Evolutionary conservation across 2,113 vertebrate species (phyloP).

Genomic region (Pelecanus crispus): DNA sequence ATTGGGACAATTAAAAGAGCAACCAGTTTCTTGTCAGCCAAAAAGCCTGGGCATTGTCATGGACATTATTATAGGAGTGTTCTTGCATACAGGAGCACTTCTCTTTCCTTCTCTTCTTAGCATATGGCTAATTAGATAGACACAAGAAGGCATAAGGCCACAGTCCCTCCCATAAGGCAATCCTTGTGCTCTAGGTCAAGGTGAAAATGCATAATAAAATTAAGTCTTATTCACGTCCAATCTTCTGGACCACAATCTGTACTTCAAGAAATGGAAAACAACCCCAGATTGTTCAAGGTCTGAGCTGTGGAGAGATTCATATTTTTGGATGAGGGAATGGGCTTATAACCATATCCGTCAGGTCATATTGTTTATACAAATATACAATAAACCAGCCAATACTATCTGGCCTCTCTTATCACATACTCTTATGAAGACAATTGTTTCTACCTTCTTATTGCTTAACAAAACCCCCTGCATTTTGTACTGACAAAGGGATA

Average conservation of each 20-base stretch:
- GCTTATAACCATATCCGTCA: neutral
- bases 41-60: neutral
- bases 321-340: neutral
- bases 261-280: neutral
- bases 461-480: neutral
- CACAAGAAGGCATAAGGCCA: neutral
- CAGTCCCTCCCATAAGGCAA: neutral
- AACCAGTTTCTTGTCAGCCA: neutral
- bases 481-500: neutral
- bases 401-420: neutral
- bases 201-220: neutral
- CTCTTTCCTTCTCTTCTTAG: neutral
- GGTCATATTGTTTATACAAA: neutral
- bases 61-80: neutral
- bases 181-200: neutral
- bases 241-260: neutral
- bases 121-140: neutral
- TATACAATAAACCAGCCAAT: neutral
- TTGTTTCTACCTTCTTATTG: neutral
- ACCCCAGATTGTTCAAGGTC: neutral
- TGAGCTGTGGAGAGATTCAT: neutral
- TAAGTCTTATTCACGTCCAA: neutral
- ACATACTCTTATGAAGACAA: neutral
- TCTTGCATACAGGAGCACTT: neutral
- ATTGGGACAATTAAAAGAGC: neutral